Base-by-base conservation (phyloP, 2,888 invertebrate genomes). In the Nephrotoma guestfalica region DNA sequence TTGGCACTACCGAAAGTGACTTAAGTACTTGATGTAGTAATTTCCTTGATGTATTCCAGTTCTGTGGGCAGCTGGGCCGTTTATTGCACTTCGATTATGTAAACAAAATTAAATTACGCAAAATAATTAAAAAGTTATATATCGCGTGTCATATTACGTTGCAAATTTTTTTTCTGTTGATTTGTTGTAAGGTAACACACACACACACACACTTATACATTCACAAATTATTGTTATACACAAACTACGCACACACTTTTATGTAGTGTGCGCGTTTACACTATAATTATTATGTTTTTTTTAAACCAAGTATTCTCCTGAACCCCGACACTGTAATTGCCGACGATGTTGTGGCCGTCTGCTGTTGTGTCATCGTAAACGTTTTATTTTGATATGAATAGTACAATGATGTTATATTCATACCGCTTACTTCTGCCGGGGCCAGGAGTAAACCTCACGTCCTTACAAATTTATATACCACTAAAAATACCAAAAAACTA, bases 371-470 rank as follows among this genome's bases (percentile, higher is more conserved):
- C 71, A 9, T 71, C 71, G 30, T 71, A 71, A 71, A 71, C 18
- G 71, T 71, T 71, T 71, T 71, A 30, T 71, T 71, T 30, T 71
- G 71, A 30, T 30, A 30, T 71, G 71, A 71, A 71, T 30, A 71
- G 9, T 9, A 71, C 30, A 71, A 30, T 71, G 71, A 71, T 71
- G 71, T 71, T 71, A 71, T 30, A 71, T 71, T 71, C 71, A 71
- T 71, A 71, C 71, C 71, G 15, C 15, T 42, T 41, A 84, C 84
- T 42, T 91, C 91, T 88, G 91, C 90, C 90, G 94, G 94, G 91
- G 94, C 94, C 93, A 95, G 93, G 92, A 95, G 94, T 92, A 95
- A 94, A 88, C 95, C 95, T 95, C 95, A 95, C 94, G 95, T 95
- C 90, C 94, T 92, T 90, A 94, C 95, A 90, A 94, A 95, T 90